Evolutionary conservation across 1,140 invertebrate genomes (phyloP).

Genomic region (Drosophila ficusphila): DNA sequence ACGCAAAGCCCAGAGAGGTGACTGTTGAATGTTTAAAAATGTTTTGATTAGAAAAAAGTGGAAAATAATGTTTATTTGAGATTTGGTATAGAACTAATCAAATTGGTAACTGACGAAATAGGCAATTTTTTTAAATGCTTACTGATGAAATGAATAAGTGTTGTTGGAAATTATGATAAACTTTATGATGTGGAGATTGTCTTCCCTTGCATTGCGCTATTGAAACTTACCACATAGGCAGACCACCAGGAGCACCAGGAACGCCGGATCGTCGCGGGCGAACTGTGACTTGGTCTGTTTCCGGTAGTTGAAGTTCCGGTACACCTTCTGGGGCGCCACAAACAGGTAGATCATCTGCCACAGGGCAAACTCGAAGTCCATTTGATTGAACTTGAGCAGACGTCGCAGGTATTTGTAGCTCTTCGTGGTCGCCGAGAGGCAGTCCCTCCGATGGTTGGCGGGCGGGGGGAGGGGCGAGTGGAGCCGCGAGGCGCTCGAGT

Average conservation of each 20-base stretch:
- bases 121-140: too few relatives aligned
- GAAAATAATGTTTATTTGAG: too few relatives aligned
- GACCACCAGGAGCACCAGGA: slow-evolving; percentile 95
- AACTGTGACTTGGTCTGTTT: slow-evolving; percentile 99
- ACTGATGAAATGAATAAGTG: too few relatives aligned
- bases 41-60: too few relatives aligned
- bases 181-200: neutral
- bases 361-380: slow-evolving; percentile 99
- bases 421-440: slow-evolving; percentile 94
- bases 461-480: slow-evolving; percentile 86
- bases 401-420: slow-evolving; percentile 96
- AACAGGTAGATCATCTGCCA: slow-evolving; percentile 99
- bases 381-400: slow-evolving; percentile 97
- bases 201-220: neutral
- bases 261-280: slow-evolving; percentile 99
- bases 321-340: slow-evolving; percentile 98
- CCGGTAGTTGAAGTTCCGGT: slow-evolving; percentile 98
- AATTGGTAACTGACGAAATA: slow-evolving; percentile 8
- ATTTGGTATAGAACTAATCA: neutral
- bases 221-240: slow-evolving; percentile 92
- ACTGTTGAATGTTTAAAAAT: slow-evolving; percentile 88
- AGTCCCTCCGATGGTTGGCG: slow-evolving; percentile 88
- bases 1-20: slow-evolving; percentile 95
- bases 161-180: neutral
- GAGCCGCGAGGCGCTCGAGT: slow-evolving; percentile 84